Evolutionary conservation across 2,113 vertebrate genomes (phyloP).

Genomic region (Micromys minutus): DNA sequence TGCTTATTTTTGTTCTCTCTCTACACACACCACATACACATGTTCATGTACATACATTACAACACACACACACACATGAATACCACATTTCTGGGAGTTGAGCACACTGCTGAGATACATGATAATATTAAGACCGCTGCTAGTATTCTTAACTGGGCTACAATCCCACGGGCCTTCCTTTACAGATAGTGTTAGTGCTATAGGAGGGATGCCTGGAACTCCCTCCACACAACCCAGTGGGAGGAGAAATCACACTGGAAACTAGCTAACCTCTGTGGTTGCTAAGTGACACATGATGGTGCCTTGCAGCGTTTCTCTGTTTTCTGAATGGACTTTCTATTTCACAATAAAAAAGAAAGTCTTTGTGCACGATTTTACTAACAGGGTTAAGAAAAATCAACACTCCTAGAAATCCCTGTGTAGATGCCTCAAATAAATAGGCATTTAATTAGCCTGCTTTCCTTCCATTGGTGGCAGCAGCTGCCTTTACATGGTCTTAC

Average conservation of each 20-base stretch:
- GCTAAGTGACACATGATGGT: not conserved
- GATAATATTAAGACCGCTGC: not conserved
- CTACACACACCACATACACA: not conserved
- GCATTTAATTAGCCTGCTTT: not conserved
- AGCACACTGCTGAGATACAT: not conserved
- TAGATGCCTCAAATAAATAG: not conserved
- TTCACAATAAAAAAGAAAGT: not conserved
- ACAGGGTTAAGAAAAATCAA: not conserved
- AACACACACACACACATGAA: too few relatives aligned
- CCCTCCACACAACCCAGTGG: not conserved
- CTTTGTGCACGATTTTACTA: not conserved
- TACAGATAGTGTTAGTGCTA: not conserved
- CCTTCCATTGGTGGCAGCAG: not conserved
- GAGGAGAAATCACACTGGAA: not conserved
- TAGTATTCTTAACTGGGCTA: not conserved
- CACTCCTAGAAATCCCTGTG: not conserved
- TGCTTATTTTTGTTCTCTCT: not conserved
- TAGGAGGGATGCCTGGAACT: not conserved
- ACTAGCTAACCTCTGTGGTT: not conserved
- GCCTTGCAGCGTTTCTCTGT: not conserved
- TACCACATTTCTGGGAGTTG: not conserved
- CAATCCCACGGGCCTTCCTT: not conserved
- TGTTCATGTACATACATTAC: too few relatives aligned
- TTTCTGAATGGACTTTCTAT: not conserved
- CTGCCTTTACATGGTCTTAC: not conserved